phyloP scores from a whole-genome alignment of 2,888 invertebrate species.

The Globia sparganii region DNA sequence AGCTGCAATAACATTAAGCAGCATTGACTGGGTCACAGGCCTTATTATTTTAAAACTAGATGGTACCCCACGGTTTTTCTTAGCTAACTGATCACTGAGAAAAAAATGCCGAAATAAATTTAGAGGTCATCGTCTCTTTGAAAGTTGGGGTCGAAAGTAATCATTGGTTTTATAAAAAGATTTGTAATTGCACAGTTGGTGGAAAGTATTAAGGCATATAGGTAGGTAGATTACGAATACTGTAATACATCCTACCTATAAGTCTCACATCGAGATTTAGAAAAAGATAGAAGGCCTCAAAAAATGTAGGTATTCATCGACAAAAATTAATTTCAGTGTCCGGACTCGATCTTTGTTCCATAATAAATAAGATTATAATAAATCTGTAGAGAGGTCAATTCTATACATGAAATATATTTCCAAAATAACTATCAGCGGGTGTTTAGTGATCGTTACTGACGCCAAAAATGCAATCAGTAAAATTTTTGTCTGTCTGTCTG shows the following conservation, averaged over 20 bases:
- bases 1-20: too few species aligned
- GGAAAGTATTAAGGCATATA: neutral
- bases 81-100: neutral
- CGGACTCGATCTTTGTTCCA: neutral
- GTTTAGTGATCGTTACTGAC: too few species aligned
- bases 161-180: neutral
- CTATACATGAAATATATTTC: too few species aligned
- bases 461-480: too few species aligned
- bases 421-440: too few species aligned
- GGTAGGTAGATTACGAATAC: neutral
- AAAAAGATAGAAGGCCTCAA: neutral
- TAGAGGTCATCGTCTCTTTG: too few species aligned
- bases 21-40: too few species aligned
- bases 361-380: neutral
- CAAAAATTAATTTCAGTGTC: neutral
- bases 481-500: too few species aligned
- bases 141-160: neutral
- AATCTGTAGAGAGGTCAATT: too few species aligned
- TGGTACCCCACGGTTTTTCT: neutral
- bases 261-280: neutral
- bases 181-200: neutral
- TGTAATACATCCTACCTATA: neutral
- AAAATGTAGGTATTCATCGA: neutral
- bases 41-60: neutral
- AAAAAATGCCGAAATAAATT: neutral